phyloP scores from a whole-genome alignment of 2,113 vertebrate species.

The Sinocyclocheilus grahami region DNA sequence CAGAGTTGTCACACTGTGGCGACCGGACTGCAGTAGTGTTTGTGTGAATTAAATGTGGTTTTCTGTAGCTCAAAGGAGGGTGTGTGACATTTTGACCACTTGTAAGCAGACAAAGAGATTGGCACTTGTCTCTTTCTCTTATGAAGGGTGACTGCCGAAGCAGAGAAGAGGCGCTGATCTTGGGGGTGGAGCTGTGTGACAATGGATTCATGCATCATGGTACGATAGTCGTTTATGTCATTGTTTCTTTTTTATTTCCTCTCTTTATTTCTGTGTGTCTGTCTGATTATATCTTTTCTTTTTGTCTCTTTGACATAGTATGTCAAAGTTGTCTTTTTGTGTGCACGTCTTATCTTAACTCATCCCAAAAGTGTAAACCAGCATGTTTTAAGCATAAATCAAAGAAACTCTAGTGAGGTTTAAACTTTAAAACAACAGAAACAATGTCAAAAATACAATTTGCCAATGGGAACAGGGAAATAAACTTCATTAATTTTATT shows the following conservation, averaged over 20 bases:
- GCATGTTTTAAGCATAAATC: neutral
- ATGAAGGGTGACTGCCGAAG: slow-evolving; percentile 92
- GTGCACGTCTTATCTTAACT: neutral
- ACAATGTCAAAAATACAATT: neutral
- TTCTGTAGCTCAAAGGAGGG: slow-evolving; percentile 43
- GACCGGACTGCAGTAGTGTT: slow-evolving; percentile 54
- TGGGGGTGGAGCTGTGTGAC: slow-evolving; percentile 93
- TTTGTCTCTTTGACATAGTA: neutral
- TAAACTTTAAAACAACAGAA: neutral
- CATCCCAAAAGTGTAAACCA: neutral
- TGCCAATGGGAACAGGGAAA: neutral
- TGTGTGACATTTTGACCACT: slow-evolving; percentile 57
- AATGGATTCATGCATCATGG: slow-evolving; percentile 99
- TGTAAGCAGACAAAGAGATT: slow-evolving; percentile 56
- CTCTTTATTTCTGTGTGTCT: slow-evolving; percentile 20
- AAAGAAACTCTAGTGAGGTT: neutral
- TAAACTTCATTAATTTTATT: neutral
- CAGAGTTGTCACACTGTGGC: slow-evolving; percentile 49
- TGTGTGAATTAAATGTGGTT: slow-evolving; percentile 39
- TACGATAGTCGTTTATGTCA: slow-evolving; percentile 64
- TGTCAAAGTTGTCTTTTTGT: neutral
- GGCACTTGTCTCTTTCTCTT: slow-evolving; percentile 45
- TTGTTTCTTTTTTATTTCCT: neutral
- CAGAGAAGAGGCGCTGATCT: slow-evolving; percentile 94
- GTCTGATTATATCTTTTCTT: neutral